A percentile compares a stretch with the other conserved stretches of the same genome.
Conservation (phyloP, 1,140 invertebrate genomes). For the Gonioctena quinquepunctata region DNA sequence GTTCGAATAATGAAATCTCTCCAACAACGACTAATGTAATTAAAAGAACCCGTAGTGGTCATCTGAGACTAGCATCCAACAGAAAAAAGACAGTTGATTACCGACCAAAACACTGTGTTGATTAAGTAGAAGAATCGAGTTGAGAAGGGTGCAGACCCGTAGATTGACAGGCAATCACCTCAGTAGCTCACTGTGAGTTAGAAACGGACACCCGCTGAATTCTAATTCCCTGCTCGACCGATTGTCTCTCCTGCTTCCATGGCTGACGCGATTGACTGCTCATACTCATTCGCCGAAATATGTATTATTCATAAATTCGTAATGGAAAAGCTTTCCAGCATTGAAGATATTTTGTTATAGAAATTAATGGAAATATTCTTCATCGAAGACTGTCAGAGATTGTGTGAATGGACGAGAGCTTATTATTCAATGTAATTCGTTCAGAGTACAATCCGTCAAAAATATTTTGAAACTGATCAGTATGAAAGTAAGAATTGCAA, state of each 20-base stretch:
- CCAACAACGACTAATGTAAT: background rate
- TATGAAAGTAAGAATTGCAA: too few relatives aligned
- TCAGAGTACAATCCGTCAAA: too few relatives aligned
- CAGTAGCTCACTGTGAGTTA: conserved; percentile 46
- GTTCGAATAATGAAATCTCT: too few relatives aligned
- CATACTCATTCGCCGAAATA: conserved; percentile 17
- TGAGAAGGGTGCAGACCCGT: conserved; percentile 32
- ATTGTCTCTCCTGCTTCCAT: conserved; percentile 17
- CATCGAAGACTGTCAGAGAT: too few relatives aligned
- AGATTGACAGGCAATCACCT: conserved; percentile 50
- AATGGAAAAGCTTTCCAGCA: conserved; percentile 7
- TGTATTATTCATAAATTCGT: conserved; percentile 20
- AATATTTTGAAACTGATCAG: too few relatives aligned
- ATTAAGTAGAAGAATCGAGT: conserved; percentile 31
- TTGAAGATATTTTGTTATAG: background rate
- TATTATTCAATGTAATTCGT: too few relatives aligned
- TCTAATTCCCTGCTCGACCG: conserved; percentile 35
- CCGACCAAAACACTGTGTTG: conserved; percentile 25
- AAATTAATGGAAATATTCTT: background rate
- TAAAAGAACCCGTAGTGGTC: background rate
- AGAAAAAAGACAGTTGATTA: conserved; percentile 21
- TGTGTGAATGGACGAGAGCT: too few relatives aligned
- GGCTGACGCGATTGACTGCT: conserved; percentile 26
- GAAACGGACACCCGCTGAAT: conserved; percentile 44
- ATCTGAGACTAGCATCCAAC: background rate